These are phyloP conservation scores for Ericerus pela DNA, from an alignment of 1,140 invertebrate genomes.

Conservation along the genomic window DNA sequence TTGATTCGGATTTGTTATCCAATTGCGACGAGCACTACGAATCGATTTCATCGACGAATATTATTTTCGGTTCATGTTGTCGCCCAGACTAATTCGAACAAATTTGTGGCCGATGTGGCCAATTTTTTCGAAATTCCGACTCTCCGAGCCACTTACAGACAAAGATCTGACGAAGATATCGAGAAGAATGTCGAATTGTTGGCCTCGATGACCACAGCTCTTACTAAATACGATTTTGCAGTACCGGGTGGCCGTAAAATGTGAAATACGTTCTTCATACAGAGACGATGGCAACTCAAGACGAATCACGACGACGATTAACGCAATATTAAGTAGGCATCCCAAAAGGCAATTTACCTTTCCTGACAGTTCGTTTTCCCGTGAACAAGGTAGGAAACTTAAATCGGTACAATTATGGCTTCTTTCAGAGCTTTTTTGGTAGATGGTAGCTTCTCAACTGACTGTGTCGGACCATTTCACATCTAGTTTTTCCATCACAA, in stretches of 20 bases:
- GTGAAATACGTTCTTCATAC: background rate
- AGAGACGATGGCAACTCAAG: background rate
- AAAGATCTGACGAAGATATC: slow-evolving; percentile 92
- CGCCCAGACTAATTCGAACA: slow-evolving; percentile 93
- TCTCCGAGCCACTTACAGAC: slow-evolving; percentile 99
- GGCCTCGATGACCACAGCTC: slow-evolving; percentile 98
- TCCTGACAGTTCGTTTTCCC: slow-evolving; percentile 95
- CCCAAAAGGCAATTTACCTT: slow-evolving; percentile 95
- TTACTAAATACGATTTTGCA: slow-evolving; percentile 97
- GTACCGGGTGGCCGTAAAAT: slow-evolving; percentile 84
- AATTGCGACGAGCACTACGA: slow-evolving; percentile 93
- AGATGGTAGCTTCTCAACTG: slow-evolving; percentile 80
- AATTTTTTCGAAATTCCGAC: too few relatives aligned
- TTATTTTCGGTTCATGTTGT: slow-evolving; percentile 91
- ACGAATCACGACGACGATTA: background rate
- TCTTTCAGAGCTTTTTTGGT: slow-evolving; percentile 98
- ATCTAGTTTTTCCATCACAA: slow-evolving; percentile 91
- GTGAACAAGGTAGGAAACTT: slow-evolving; percentile 98
- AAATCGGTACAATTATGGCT: slow-evolving; percentile 96
- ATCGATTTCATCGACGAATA: slow-evolving; percentile 99
- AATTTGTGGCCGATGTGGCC: slow-evolving; percentile 93
- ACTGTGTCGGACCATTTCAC: slow-evolving; percentile 97
- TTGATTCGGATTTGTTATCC: slow-evolving; percentile 97
- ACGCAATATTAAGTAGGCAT: slow-evolving; percentile 34
- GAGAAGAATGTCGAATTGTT: slow-evolving; percentile 99